These are phyloP conservation scores for Melipona bicolor DNA, from an alignment of 2,888 invertebrate genomes.

Conservation along the genomic window DNA sequence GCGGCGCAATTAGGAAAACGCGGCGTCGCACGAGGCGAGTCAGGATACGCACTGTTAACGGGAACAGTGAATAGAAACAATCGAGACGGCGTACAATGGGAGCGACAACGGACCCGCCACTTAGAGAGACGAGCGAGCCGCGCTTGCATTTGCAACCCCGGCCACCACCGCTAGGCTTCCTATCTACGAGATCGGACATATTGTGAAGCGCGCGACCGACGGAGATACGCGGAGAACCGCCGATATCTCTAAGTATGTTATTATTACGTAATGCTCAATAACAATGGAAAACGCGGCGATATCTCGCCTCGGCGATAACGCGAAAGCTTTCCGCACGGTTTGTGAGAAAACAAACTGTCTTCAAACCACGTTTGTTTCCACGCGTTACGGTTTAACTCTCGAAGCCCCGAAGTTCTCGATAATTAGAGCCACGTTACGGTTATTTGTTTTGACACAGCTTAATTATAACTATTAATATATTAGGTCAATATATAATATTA, in stretches of 20 bases:
- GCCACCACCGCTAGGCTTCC: neutral
- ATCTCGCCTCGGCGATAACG: constrained; percentile 23
- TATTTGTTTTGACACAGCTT: too few species aligned
- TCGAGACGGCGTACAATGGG: constrained; percentile 64
- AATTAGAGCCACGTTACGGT: neutral
- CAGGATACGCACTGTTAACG: constrained; percentile 68
- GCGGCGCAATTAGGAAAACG: constrained; percentile 62
- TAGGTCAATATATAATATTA: too few species aligned
- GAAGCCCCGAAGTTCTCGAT: neutral
- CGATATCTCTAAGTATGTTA: constrained; percentile 40
- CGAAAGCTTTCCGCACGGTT: neutral
- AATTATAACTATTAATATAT: too few species aligned
- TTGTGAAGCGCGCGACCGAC: constrained; percentile 40
- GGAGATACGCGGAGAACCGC: constrained; percentile 31
- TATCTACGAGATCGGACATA: constrained; percentile 63
- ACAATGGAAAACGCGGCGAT: constrained; percentile 30
- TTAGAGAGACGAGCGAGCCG: constrained; percentile 56
- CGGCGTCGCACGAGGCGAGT: constrained; percentile 30
- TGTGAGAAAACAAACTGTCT: neutral
- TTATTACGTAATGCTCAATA: constrained; percentile 42
- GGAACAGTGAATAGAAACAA: constrained; percentile 69
- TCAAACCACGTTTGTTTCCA: neutral
- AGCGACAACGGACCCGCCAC: constrained; percentile 70
- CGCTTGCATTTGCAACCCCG: constrained; percentile 46
- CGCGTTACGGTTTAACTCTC: neutral